Evolutionary conservation across 2,888 invertebrate genomes (phyloP), one percentile per base, ranked within the genome.

Genomic region (Entomobrya multifasciata): DNA sequence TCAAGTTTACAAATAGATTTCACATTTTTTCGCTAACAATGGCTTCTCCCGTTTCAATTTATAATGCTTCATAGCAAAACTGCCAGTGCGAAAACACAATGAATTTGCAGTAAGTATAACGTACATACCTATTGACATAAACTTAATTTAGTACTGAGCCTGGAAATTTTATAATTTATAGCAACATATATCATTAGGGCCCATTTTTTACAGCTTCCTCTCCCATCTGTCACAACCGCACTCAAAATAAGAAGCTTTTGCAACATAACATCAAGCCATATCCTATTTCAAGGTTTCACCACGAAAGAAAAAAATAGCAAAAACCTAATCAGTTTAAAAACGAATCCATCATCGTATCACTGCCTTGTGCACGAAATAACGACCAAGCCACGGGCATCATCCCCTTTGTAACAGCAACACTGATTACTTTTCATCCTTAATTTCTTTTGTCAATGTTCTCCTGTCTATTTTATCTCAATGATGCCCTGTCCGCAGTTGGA

Each of bases 381-480:
- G 81, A 81, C 81, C 70, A 81, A 81, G 52, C 55, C 55, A 70
- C 20, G 57, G 67, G 81, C 81, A 30, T 22, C 22, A 27, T 36
- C 36, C 8, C 36, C n/a, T n/a, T n/a, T 6, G 8, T 8, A 36
- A 36, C 36, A 47, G 20, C 47, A 49, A 10, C 13, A 27, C 27
- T 55, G 81, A 81, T 81, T 81, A 70, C 55, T 55, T 81, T 79
- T 55, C 27, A 70, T 22, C 49, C 67, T 52, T 67, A 67, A 65
- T 79, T 79, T 81, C 41, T 55, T 25, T 70, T 70, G 81, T 70
- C 81, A 52, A 81, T 47, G 67, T 6, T 57, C 3, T 27, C 4
- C 17, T 25, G 2, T 27, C 30, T 36, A 30, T 36, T 30, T 62
- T 27, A 62, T 62, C 36, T 41, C 41, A 65, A 17, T 67, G 27